Evolutionary conservation across 2,797 vertebrate species (phyloP).

Genomic region (Crocidura indochinensis): DNA sequence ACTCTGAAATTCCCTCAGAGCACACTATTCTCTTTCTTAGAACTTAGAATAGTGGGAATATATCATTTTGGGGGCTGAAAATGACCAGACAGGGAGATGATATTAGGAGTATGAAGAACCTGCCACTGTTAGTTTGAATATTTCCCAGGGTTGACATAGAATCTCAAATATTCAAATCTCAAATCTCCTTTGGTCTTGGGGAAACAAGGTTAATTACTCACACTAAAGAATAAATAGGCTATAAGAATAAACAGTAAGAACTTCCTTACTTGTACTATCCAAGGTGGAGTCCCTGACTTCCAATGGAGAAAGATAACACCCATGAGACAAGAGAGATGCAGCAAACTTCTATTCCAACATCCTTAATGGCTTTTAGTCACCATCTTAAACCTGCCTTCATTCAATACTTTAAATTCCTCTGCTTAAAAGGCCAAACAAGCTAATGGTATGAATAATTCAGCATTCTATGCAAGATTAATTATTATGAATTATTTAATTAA

Average conservation of each 20-base stretch:
- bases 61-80: neutral
- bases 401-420: constrained; percentile 3
- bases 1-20: neutral
- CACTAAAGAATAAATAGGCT: neutral
- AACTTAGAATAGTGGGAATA: neutral
- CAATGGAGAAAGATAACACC: neutral
- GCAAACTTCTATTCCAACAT: neutral
- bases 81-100: neutral
- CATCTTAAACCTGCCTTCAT: neutral
- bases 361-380: neutral
- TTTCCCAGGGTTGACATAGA: neutral
- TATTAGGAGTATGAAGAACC: neutral
- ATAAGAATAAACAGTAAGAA: neutral
- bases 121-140: neutral
- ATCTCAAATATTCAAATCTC: neutral
- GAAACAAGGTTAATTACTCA: neutral
- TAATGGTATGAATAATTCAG: neutral
- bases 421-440: neutral
- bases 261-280: neutral
- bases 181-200: neutral
- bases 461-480: neutral
- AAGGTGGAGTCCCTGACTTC: neutral
- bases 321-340: neutral
- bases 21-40: neutral
- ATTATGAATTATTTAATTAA: too few relatives aligned